phyloP scores from a whole-genome alignment of 2,113 vertebrate genomes.

The Puma concolor region DNA sequence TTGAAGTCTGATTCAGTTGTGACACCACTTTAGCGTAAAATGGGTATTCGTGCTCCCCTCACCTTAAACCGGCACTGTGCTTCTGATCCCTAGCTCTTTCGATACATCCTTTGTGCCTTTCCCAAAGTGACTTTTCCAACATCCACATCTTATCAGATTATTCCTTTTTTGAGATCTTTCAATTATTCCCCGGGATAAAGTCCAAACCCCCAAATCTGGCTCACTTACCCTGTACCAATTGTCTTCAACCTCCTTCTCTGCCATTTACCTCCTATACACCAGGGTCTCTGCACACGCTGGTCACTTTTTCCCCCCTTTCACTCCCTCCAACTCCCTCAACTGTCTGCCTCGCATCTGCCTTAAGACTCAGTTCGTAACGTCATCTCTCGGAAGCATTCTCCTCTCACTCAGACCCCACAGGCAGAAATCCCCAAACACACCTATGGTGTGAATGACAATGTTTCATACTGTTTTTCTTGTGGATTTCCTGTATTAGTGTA shows the following conservation, averaged over 20 bases:
- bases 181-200: neutral
- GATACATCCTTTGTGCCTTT: neutral
- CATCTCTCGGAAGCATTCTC: neutral
- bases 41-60: no score
- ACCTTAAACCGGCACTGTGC: neutral
- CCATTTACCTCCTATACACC: neutral
- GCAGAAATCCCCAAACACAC: neutral
- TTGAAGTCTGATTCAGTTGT: neutral
- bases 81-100: neutral
- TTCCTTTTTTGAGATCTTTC: neutral
- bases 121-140: neutral
- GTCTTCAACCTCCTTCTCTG: neutral
- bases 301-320: neutral
- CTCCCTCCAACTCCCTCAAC: neutral
- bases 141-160: neutral
- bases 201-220: neutral
- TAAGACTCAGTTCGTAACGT: neutral
- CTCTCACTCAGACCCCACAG: neutral
- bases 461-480: neutral
- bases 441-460: neutral
- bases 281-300: neutral
- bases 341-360: neutral
- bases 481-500: neutral
- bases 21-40: neutral
- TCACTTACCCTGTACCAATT: neutral